Conservation (phyloP, 2,113 vertebrate genomes). For the Alligator mississippiensis region DNA sequence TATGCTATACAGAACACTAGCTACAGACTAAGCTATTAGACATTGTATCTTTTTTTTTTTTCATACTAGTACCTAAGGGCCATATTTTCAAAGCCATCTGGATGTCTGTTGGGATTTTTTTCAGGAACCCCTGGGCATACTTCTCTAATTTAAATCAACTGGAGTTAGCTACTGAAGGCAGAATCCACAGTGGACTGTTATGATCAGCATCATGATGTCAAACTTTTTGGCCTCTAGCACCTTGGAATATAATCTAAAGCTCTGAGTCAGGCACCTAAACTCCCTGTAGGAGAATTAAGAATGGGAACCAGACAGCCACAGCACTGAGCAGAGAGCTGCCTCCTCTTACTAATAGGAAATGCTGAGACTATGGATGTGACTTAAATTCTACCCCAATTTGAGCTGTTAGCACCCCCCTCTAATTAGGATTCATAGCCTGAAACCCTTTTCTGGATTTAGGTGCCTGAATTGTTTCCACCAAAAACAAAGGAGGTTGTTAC, state of each 20-base stretch:
- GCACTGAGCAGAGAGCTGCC: neutral
- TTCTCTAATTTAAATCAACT: neutral
- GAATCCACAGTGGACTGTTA: neutral
- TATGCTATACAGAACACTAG: neutral
- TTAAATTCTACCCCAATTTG: no score
- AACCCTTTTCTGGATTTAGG: neutral
- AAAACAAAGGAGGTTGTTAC: no score
- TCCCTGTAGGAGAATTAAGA: neutral
- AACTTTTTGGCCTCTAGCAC: neutral
- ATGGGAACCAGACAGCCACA: neutral
- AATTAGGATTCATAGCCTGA: no score
- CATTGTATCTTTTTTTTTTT: neutral
- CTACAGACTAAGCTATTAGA: neutral
- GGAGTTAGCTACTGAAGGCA: neutral
- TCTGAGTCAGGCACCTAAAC: neutral
- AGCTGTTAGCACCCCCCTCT: no score
- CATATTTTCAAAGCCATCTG: neutral
- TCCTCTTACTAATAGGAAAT: no score
- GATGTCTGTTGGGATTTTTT: neutral
- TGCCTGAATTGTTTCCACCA: no score
- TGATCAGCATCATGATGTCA: no score
- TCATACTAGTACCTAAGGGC: neutral
- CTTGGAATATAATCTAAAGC: neutral
- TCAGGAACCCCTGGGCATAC: neutral
- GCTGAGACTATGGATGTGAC: no score